phyloP scores from a whole-genome alignment of 2,888 invertebrate species.

The Dascillus cervinus region DNA sequence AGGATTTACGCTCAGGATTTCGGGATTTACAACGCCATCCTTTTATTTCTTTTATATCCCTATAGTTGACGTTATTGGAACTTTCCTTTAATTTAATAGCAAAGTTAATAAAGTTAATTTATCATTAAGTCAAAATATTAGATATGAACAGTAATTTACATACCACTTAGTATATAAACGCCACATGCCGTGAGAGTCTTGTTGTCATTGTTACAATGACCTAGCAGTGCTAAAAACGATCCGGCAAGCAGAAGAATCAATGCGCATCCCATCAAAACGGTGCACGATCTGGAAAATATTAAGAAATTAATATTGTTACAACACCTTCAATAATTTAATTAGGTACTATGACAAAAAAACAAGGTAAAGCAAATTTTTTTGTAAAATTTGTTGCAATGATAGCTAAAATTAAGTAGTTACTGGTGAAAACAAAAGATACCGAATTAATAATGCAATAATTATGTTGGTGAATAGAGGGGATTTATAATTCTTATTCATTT shows the following conservation, averaged over 20 bases:
- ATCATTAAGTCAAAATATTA: background rate
- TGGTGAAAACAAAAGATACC: no score
- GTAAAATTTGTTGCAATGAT: no score
- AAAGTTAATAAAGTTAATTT: slow-evolving; percentile 1
- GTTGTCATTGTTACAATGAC: slow-evolving; percentile 54
- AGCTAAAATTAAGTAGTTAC: no score
- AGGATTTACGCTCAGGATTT: slow-evolving; percentile 32
- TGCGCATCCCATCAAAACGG: slow-evolving; percentile 50
- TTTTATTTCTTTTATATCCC: slow-evolving; percentile 2
- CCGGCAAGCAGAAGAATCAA: slow-evolving; percentile 47
- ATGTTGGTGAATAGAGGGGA: no score
- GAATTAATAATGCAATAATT: no score
- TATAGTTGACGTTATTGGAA: no score
- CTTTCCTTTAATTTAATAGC: no score
- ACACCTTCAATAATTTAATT: no score
- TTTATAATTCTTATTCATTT: no score
- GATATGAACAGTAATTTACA: slow-evolving; percentile 27
- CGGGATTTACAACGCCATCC: slow-evolving; percentile 29
- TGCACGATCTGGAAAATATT: slow-evolving; percentile 48
- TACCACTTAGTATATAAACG: slow-evolving; percentile 53
- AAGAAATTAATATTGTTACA: no score
- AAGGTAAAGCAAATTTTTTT: no score
- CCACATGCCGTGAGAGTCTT: slow-evolving; percentile 54
- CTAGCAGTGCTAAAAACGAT: slow-evolving; percentile 50
- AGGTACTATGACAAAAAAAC: no score